Conservation (phyloP, 1,140 invertebrate species). For the Lasioglossum baleicum region DNA sequence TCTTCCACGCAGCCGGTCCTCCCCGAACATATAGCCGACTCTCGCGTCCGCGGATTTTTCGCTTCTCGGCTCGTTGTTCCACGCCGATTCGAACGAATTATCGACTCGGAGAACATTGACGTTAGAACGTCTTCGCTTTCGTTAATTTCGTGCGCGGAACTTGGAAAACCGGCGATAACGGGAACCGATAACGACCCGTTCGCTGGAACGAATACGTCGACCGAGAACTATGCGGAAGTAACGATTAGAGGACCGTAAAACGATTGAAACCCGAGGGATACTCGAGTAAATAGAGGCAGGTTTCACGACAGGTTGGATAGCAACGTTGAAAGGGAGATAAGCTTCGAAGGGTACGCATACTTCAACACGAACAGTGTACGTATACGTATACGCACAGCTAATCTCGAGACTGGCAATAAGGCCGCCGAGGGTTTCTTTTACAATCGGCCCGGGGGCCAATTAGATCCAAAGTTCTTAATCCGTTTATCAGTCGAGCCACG, state of each 20-base stretch:
- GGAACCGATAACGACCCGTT: neutral
- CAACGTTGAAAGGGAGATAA: conserved; percentile 52
- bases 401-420: conserved; percentile 54
- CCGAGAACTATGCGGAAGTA: conserved; percentile 52
- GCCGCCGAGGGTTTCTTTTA: conserved; percentile 58
- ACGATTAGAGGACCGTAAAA: conserved; percentile 57
- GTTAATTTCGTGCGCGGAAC: too few relatives aligned
- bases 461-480: conserved; percentile 66
- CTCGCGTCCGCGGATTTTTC: conserved; percentile 31
- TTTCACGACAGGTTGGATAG: conserved; percentile 59
- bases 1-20: conserved; percentile 35
- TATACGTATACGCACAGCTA: conserved; percentile 46
- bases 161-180: conserved; percentile 45
- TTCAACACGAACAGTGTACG: conserved; percentile 1
- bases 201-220: neutral
- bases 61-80: too few relatives aligned
- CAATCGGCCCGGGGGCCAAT: conserved; percentile 59
- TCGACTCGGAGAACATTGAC: neutral
- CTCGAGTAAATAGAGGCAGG: conserved; percentile 57
- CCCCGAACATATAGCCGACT: conserved; percentile 17
- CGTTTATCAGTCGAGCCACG: conserved; percentile 59
- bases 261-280: conserved; percentile 52
- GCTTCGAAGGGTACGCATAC: conserved; percentile 34
- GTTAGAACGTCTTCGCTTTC: too few relatives aligned
- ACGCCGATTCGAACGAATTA: neutral